Percentiles rank a stretch among this genome's conserved stretches.
These are phyloP conservation scores for Urophycis tenuis DNA, from an alignment of 2,797 vertebrate genomes.

Conservation along the genomic window DNA sequence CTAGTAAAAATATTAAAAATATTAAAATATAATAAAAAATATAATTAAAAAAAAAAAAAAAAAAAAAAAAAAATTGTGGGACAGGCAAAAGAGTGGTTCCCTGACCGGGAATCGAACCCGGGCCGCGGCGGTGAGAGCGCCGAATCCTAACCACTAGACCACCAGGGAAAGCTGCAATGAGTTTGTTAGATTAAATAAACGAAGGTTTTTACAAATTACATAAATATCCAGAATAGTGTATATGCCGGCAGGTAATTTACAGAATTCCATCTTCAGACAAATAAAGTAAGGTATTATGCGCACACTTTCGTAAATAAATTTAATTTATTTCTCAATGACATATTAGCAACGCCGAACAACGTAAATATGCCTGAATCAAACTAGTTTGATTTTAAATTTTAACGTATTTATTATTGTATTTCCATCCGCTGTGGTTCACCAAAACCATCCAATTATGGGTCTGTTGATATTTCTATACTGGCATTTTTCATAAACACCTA, in stretches of 20 bases:
- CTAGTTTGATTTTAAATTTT: too few species aligned
- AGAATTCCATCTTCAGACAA: too few species aligned
- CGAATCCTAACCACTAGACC: slow-evolving; percentile 33
- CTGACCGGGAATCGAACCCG: slow-evolving; percentile 48
- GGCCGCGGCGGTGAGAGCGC: slow-evolving; percentile 43
- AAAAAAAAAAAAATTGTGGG: too few species aligned
- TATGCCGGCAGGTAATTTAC: too few species aligned
- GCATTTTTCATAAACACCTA: slow-evolving; percentile 30
- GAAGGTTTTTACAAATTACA: too few species aligned
- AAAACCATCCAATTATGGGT: accelerated
- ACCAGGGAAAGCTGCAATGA: not conserved
- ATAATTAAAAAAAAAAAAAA: too few species aligned
- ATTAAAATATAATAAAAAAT: too few species aligned
- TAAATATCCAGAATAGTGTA: too few species aligned
- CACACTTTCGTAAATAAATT: too few species aligned
- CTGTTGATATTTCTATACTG: slow-evolving; percentile 7
- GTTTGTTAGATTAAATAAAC: too few species aligned
- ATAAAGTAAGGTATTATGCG: too few species aligned
- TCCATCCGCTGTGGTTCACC: accelerated
- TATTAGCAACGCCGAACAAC: not conserved
- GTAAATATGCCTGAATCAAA: slow-evolving; percentile 34
- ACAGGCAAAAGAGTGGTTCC: slow-evolving; percentile 10
- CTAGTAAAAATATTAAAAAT: too few species aligned
- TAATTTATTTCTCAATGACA: not conserved
- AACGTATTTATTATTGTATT: not conserved